Conservation (phyloP, 2,888 invertebrate genomes). For the Perdita meconis region DNA sequence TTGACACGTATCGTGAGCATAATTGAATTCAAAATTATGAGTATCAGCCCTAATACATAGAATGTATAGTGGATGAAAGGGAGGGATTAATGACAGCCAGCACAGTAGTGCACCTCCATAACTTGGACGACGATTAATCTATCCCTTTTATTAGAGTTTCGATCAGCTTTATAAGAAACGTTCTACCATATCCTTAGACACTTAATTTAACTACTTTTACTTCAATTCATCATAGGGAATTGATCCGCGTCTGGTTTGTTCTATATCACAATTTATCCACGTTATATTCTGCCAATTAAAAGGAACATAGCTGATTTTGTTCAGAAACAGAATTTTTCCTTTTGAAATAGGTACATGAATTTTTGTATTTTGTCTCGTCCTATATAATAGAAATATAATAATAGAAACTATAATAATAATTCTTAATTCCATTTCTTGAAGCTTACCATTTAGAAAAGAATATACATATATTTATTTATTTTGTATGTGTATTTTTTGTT, state of each 20-base stretch:
- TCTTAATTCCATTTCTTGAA: too few relatives aligned
- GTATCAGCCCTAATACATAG: background rate
- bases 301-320: too few relatives aligned
- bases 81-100: constrained; percentile 3
- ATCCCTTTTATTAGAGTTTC: constrained; percentile 8
- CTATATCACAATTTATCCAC: too few relatives aligned
- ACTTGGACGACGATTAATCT: background rate
- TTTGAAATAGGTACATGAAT: too few relatives aligned
- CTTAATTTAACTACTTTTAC: background rate
- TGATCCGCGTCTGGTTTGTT: background rate
- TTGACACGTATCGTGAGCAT: background rate
- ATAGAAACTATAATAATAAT: too few relatives aligned
- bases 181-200: background rate
- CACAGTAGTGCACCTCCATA: background rate
- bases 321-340: too few relatives aligned
- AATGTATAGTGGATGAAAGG: background rate
- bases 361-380: too few relatives aligned
- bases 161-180: constrained; percentile 1
- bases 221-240: background rate
- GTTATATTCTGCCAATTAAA: too few relatives aligned
- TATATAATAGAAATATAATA: too few relatives aligned
- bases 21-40: constrained; percentile 2
- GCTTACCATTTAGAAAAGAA: too few relatives aligned
- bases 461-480: too few relatives aligned
- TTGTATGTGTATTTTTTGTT: too few relatives aligned